Evolutionary conservation across 2,113 vertebrate species (phyloP).

Genomic region (Thunnus thynnus): DNA sequence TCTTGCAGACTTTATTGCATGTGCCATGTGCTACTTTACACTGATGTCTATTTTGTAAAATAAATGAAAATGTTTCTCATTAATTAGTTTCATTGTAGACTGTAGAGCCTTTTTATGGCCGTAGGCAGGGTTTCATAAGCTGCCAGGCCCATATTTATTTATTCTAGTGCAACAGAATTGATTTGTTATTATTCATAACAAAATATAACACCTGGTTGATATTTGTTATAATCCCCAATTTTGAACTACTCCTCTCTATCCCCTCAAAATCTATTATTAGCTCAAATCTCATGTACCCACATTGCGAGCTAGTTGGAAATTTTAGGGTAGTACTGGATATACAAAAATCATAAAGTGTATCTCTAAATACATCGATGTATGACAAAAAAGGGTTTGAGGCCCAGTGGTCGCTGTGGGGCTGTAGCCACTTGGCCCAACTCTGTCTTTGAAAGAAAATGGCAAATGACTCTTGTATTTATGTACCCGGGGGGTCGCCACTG

Average conservation of each 20-base stretch:
- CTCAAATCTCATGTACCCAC: not conserved
- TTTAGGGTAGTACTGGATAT: not conserved
- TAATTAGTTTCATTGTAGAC: too few species aligned
- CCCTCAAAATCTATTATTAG: not conserved
- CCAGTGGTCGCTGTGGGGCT: not conserved
- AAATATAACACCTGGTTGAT: too few species aligned
- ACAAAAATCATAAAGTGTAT: not conserved
- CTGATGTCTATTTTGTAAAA: not conserved
- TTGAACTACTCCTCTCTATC: too few species aligned
- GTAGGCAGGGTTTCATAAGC: too few species aligned
- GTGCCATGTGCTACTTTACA: not conserved
- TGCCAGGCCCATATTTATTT: too few species aligned
- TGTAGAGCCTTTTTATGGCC: too few species aligned
- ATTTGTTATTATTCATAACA: too few species aligned
- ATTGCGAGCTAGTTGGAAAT: not conserved
- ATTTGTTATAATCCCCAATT: not conserved
- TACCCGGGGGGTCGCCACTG: slow-evolving; percentile 29
- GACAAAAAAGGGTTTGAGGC: not conserved
- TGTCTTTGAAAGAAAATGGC: slow-evolving; percentile 34
- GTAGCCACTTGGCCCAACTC: not conserved
- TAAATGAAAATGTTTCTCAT: too few species aligned
- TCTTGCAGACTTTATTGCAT: not conserved
- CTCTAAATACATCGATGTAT: not conserved
- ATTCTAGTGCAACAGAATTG: too few species aligned
- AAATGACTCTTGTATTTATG: slow-evolving; percentile 15